Evolutionary conservation across 1,140 invertebrate species (phyloP).

Genomic region (Streblospio benedicti): DNA sequence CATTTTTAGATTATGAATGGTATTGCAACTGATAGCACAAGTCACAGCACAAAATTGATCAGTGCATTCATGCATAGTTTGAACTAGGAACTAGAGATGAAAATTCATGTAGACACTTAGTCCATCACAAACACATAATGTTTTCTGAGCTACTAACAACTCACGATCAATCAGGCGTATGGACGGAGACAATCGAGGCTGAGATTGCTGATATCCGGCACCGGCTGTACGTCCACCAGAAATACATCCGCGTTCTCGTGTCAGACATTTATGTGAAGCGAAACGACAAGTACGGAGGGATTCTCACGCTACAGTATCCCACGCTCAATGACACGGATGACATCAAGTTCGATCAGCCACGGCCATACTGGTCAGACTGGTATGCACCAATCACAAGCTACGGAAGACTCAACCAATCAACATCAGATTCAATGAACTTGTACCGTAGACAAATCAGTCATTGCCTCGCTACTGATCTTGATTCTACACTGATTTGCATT

Average conservation of each 20-base stretch:
- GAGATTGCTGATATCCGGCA: conserved; percentile 17
- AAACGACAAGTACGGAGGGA: background rate
- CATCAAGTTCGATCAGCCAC: conserved; percentile 6
- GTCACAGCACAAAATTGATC: too few relatives aligned
- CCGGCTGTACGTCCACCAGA: conserved; percentile 16
- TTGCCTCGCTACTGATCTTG: too few relatives aligned
- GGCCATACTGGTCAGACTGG: conserved; percentile 3
- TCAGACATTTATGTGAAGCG: conserved; percentile 9
- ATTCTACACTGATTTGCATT: too few relatives aligned
- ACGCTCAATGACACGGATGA: background rate
- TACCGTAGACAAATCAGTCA: too few relatives aligned
- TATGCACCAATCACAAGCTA: background rate
- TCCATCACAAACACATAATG: background rate
- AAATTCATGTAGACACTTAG: too few relatives aligned
- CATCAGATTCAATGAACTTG: too few relatives aligned
- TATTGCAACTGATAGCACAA: too few relatives aligned
- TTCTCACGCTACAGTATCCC: background rate
- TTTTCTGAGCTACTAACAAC: background rate
- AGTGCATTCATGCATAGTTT: too few relatives aligned
- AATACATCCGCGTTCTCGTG: conserved; percentile 16
- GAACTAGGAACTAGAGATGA: too few relatives aligned
- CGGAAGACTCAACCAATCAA: too few relatives aligned
- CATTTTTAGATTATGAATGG: too few relatives aligned
- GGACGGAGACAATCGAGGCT: conserved; percentile 15
- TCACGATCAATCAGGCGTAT: conserved; percentile 13